phyloP scores from a whole-genome alignment of 2,113 vertebrate species.

The Caracal caracal region DNA sequence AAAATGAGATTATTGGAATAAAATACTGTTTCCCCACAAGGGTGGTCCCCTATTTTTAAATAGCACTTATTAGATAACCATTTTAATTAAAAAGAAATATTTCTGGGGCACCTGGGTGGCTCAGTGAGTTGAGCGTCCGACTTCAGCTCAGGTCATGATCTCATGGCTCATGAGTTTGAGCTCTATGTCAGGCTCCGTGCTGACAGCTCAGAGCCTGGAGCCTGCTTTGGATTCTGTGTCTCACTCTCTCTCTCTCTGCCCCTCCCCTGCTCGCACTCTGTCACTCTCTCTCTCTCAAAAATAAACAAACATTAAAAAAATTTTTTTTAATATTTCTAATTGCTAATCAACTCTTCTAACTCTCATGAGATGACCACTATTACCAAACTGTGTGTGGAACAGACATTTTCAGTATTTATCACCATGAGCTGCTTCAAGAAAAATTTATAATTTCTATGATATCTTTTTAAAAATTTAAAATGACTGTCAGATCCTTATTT shows the following conservation, averaged over 20 bases:
- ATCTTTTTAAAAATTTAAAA: slow-evolving; percentile 34
- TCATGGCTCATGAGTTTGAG: too few species aligned
- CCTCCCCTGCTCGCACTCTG: too few species aligned
- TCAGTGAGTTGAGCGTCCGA: too few species aligned
- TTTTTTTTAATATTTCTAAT: not conserved
- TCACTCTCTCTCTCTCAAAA: too few species aligned
- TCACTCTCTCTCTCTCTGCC: too few species aligned
- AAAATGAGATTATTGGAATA: not conserved
- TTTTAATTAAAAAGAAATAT: not conserved
- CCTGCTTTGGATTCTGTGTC: too few species aligned
- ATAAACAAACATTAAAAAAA: too few species aligned
- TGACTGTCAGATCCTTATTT: not conserved
- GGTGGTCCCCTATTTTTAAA: not conserved
- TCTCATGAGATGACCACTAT: not conserved
- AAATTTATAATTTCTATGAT: not conserved
- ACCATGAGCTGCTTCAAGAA: not conserved
- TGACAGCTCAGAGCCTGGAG: too few species aligned
- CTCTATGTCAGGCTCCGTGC: too few species aligned
- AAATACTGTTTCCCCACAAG: not conserved
- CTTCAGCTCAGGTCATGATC: too few species aligned
- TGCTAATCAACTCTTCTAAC: not conserved
- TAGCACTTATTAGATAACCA: not conserved
- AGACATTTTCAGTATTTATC: not conserved
- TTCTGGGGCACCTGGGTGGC: not conserved
- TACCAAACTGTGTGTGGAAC: not conserved